Base-by-base conservation (phyloP, 2,888 invertebrate species). In the Andrena minutula region DNA sequence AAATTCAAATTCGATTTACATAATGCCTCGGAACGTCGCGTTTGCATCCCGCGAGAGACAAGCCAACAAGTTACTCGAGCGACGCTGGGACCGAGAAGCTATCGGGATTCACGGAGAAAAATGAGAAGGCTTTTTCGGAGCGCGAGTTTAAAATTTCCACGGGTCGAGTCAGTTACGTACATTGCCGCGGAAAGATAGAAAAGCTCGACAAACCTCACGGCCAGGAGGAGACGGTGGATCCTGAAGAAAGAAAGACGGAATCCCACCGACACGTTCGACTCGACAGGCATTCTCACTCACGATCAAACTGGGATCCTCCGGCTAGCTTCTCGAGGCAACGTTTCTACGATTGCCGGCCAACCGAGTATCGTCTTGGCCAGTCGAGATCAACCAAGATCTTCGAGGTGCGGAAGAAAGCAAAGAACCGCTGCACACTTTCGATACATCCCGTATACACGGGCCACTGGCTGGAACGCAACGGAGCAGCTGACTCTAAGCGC, bases 401-500 rank as follows among this genome's bases (percentile, higher is more conserved):
- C 8, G 12, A 16, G 16, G 41, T 16, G 16, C 16, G 16, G 5
- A 41, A 16, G 41, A 1, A 41, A 41, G 41, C 41, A 41, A 41
- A 16, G 41, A 41, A 16, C 41, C 41, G 41, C 8, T 5, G 47
- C 58, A 68, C 49, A 66, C 51, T 77, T 61, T 20, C 6, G 5
- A 12, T 23, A 61, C 35, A 68, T 53, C 66, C 61, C 16, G 66
- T 53, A 28, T 58, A 41, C 30, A 60, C 51, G 0, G 51, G 60
- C n/a, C 53, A 28, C 35, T 16, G 61, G 26, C 35, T 20, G 61
- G 32, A n/a, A 63, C 75, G 71, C 51, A 69, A 70, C 72, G 72
- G 51, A 81, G 80, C 80, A 81, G 80, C 80, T 81, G 80, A 81
- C 72, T 68, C 41, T n/a, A 6, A 64, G 73, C 73, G 80, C 41